Evolutionary conservation across 92 coral and sea anemone species (phyloP), one percentile per base, ranked within the genome.

Genomic region (Ricordea florida): DNA sequence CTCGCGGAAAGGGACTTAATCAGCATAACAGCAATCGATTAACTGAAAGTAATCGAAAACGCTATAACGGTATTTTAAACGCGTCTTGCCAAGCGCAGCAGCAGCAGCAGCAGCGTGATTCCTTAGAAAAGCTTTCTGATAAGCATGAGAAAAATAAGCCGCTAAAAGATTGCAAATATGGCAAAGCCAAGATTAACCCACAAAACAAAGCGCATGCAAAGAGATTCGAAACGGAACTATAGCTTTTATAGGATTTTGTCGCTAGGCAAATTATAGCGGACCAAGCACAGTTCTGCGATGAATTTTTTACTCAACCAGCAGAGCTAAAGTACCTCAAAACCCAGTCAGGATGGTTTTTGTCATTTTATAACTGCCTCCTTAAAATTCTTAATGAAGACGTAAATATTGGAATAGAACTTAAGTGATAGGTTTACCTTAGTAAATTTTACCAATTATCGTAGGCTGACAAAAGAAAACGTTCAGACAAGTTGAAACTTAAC

Each of bases 201-300:
- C 65, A 18, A 53, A 70, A 55, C 31, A 63, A 55, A 18, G 0
- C 41, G 36, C 66, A 41, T 41, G 26, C 65, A 22, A 51, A 70
- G 31, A 70, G 21, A 70, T 70, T 53, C 21, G 77, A 70, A 28
- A 70, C 77, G 1, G 77, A 70, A 70, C 77, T 70, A 55, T 70
- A 70, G 77, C 77, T 70, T 70, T 70, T 70, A 70, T 70, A 70
- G 27, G 47, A 70, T 18, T 42, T 20, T 53, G 35, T 13, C 27
- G 52, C 63, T 36, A 32, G 56, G 31, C 10, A 40, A 51, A 24
- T 41, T 67, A 37, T 40, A 37, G 57, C n/a, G n/a, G n/a, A n/a
- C n/a, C n/a, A n/a, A n/a, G n/a, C n/a, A n/a, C n/a, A n/a, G n/a
- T n/a, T n/a, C n/a, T n/a, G n/a, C n/a, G n/a, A n/a, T n/a, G n/a